Evolutionary conservation across 2,113 vertebrate species (phyloP), one percentile per base, ranked within the genome.

Genomic region (Labeo rohita): DNA sequence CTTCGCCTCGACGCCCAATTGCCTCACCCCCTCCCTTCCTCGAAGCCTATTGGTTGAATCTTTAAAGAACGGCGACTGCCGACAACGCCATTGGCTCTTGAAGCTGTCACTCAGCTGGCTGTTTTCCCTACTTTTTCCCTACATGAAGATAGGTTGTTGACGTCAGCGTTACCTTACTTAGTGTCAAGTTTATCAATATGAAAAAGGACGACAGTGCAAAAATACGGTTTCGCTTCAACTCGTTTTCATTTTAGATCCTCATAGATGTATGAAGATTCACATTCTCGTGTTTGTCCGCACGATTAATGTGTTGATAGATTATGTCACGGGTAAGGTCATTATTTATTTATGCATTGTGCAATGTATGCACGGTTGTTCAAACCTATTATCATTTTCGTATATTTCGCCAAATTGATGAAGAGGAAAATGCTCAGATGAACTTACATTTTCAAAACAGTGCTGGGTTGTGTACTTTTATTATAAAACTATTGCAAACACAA

Each of bases 121-220:
- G 68, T 84, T 77, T 85, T 68, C 74, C 13, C 87, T 88, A 63
- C 82, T 87, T 79, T 90, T 90, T 86, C 74, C 45, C 87, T 50
- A 23, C 68, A 89, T 86, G 92, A 94, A 90, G 95, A 90, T 95
- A 90, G 95, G 94, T 93, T 96, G 94, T 84, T 86, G 93, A 92
- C 88, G 90, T 89, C 85, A 92, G 87, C 89, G 61, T 88, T 91
- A 90, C 88, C 84, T 91, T 88, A 91, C 84, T 90, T 88, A 90
- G 86, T 84, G 86, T 89, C 87, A 87, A 89, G 86, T 89, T 87
- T 83, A 89, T 85, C 54, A 84, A 85, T 15, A 85, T 87, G 66
- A 77, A 76, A 52, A 78, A 83, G 13, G 18, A 50, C 43, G 47
- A 83, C 6, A 77, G 6, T 18, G 8, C 63, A 18, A 74, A 15